Evolutionary conservation across 2,888 invertebrate species (phyloP).

Genomic region (Hypercompe scribonia): DNA sequence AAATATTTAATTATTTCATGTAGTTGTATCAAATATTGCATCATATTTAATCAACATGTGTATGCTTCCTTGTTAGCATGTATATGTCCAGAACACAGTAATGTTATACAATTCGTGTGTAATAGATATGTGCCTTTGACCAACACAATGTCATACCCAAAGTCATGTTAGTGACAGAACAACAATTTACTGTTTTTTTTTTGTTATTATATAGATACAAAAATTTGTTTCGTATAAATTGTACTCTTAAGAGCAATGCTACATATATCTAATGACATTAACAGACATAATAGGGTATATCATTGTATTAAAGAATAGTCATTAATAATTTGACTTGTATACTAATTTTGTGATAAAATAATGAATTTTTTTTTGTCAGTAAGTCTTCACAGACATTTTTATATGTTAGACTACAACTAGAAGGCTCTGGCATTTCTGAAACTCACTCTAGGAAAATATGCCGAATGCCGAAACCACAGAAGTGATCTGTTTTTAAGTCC

Average conservation of each 20-base stretch:
- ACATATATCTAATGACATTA: too few species aligned
- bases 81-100: background rate
- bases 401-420: too few species aligned
- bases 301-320: too few species aligned
- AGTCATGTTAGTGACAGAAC: slow-evolving; percentile 7
- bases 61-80: background rate
- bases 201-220: background rate
- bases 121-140: slow-evolving; percentile 2
- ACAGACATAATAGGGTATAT: too few species aligned
- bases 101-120: background rate
- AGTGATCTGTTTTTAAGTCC: too few species aligned
- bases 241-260: background rate
- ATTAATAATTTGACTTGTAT: too few species aligned
- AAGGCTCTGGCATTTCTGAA: too few species aligned
- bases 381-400: too few species aligned
- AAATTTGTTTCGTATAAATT: background rate
- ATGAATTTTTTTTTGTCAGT: too few species aligned
- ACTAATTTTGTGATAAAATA: too few species aligned
- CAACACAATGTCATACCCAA: slow-evolving; percentile 6
- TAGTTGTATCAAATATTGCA: slow-evolving; percentile 25
- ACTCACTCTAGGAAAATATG: too few species aligned
- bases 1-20: background rate
- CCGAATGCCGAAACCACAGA: too few species aligned
- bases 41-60: slow-evolving; percentile 10
- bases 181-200: slow-evolving; percentile 1